Evolutionary conservation across 2,888 invertebrate genomes (phyloP).

Genomic region (Drosophila demipolita): DNA sequence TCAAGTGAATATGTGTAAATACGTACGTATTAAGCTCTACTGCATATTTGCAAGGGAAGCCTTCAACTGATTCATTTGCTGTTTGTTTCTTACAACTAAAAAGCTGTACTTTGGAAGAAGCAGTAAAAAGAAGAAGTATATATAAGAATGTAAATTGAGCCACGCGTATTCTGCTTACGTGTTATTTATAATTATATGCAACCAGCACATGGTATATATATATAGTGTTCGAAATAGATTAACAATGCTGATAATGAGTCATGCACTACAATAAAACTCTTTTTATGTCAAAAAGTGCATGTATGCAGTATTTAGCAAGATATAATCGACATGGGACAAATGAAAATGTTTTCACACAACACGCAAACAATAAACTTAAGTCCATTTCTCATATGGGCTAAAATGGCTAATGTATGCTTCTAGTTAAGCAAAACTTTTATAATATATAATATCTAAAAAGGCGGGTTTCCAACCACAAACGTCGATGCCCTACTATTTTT

Average conservation of each 20-base stretch:
- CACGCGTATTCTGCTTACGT: not conserved
- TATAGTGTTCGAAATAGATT: not conserved
- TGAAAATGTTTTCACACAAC: slow-evolving; percentile 9
- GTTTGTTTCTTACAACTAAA: not conserved
- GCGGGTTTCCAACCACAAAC: not conserved
- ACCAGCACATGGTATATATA: not conserved
- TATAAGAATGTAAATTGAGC: not conserved
- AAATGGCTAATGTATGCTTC: not conserved
- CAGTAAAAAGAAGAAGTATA: no score
- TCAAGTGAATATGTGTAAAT: slow-evolving; percentile 4
- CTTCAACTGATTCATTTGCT: slow-evolving; percentile 30
- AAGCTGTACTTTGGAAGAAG: not conserved
- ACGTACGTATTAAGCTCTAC: slow-evolving; percentile 4
- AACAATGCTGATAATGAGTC: slow-evolving; percentile 3
- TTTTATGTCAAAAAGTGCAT: slow-evolving; percentile 6
- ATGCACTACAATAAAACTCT: slow-evolving; percentile 4
- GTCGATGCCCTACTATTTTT: not conserved
- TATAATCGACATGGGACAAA: slow-evolving; percentile 22
- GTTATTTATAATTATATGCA: not conserved
- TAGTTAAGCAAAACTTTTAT: not conserved
- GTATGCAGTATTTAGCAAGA: slow-evolving; percentile 5
- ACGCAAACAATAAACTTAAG: slow-evolving; percentile 17
- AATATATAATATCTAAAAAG: not conserved
- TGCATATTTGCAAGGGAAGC: slow-evolving; percentile 8
- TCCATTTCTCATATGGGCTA: not conserved